A percentile compares a stretch with the other conserved stretches of the same genome.
These are phyloP conservation scores for Neoascia interrupta DNA, from an alignment of 2,888 invertebrate genomes.

Conservation along the genomic window DNA sequence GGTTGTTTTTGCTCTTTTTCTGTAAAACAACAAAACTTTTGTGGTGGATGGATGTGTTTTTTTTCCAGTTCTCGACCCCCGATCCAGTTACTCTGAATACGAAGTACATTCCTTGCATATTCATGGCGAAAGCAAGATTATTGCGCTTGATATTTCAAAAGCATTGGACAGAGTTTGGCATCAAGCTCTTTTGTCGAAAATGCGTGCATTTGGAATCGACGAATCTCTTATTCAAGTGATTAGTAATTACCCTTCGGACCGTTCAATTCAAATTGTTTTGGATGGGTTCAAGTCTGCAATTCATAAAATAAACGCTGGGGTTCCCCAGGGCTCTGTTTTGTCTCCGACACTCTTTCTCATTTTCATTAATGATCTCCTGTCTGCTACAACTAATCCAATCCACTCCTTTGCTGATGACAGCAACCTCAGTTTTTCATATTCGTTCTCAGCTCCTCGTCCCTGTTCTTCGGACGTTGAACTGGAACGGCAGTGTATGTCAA, in stretches of 20 bases:
- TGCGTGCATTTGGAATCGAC: background rate
- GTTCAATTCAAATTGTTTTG: conserved; percentile 1
- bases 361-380: background rate
- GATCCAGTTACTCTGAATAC: no score
- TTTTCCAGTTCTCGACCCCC: no score
- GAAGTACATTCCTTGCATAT: background rate
- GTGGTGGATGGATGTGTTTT: no score
- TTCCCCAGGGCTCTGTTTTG: background rate
- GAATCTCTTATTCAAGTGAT: background rate
- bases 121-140: background rate
- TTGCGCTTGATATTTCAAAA: background rate
- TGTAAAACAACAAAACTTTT: no score
- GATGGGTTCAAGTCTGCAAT: background rate
- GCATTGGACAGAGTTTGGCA: background rate
- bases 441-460: background rate
- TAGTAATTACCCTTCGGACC: background rate
- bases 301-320: background rate
- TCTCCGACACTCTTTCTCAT: no score
- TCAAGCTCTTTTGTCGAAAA: background rate
- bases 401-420: conserved; percentile 3
- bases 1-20: no score
- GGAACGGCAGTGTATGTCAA: background rate
- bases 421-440: background rate
- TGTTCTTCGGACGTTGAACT: background rate
- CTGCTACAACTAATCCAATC: conserved; percentile 1